Evolutionary conservation across 2,113 vertebrate genomes (phyloP), one percentile per base, ranked within the genome.

Genomic region (Salvelinus sp.): DNA sequence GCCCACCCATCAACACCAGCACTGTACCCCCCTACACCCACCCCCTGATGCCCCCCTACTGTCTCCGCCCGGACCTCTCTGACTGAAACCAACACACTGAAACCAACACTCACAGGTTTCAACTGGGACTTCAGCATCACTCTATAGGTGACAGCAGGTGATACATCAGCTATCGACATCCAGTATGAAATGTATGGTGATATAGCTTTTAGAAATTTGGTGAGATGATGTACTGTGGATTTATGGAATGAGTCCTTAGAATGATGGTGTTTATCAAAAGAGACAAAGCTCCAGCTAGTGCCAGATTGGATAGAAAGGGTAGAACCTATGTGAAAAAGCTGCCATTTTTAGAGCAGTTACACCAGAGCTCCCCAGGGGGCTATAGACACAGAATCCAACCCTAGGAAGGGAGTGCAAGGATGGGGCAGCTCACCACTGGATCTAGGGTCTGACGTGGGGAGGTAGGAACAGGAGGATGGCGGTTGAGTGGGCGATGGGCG

Each of bases 1-100:
- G 84, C 87, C 38, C 38, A 80, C 86, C 84, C 88, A 86, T 88
- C 84, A 85, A 85, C 86, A 85, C 85, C 87, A 81, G 69, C 79
- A 77, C 69, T 58, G 68, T 75, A 75, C 83, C 82, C 78, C 86
- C n/a, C 38, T 47, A 18, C 28, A 10, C 64, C 72, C 30, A 47
- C 72, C 38, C 38, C 38, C 38, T 44, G 38, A 44, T 44, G 38
- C 38, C 38, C 38, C 38, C 38, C 9, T 44, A 44, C 2, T 10
- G 38, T 44, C 38, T 44, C 63, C 28, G 50, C 47, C 48, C 44
- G 38, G 3, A 64, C 47, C 28, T 73, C 68, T 38, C 4, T 18
- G 33, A n/a, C 72, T 28, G 20, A 2, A 30, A 25, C 16, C 48
- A 18, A 23, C 18, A 23, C 48, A n/a, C 71, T 28, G 18, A 2